phyloP scores from a whole-genome alignment of 1,140 invertebrate species.

The Lordiphosa mommai region DNA sequence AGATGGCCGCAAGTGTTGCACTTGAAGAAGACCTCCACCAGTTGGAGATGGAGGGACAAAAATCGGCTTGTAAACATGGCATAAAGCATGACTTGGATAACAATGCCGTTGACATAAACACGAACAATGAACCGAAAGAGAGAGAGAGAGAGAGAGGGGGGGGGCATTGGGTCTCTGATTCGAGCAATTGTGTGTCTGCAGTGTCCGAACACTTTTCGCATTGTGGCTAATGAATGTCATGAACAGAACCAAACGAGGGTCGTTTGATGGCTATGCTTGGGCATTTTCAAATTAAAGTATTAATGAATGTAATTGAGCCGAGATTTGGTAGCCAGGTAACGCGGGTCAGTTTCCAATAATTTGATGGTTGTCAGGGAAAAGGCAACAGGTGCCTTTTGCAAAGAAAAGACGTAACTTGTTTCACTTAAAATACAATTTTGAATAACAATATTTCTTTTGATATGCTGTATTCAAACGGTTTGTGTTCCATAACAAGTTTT shows the following conservation, averaged over 20 bases:
- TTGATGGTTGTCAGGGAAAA: too few relatives aligned
- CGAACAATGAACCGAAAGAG: constrained; percentile 21
- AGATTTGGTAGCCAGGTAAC: neutral
- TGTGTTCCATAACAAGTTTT: too few relatives aligned
- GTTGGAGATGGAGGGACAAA: constrained; percentile 9
- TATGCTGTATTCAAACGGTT: too few relatives aligned
- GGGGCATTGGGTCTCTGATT: constrained; percentile 33
- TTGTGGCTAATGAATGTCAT: constrained; percentile 52
- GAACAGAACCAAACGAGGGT: constrained; percentile 25
- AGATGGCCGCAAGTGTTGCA: constrained; percentile 55
- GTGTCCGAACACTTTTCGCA: constrained; percentile 38
- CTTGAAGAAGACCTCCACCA: constrained; percentile 22
- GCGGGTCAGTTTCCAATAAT: too few relatives aligned
- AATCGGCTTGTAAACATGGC: constrained; percentile 58
- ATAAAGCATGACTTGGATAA: constrained; percentile 59
- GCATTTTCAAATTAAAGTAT: neutral
- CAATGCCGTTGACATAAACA: constrained; percentile 54
- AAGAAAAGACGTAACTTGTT: too few relatives aligned
- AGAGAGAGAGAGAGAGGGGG: neutral
- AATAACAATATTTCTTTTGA: too few relatives aligned
- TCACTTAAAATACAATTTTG: too few relatives aligned
- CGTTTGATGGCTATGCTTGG: constrained; percentile 2
- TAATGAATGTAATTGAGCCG: neutral
- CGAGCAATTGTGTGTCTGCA: constrained; percentile 36
- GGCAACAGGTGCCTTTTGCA: too few relatives aligned